These are phyloP conservation scores for Actias luna DNA, from an alignment of 2,888 invertebrate species.

Conservation along the genomic window DNA sequence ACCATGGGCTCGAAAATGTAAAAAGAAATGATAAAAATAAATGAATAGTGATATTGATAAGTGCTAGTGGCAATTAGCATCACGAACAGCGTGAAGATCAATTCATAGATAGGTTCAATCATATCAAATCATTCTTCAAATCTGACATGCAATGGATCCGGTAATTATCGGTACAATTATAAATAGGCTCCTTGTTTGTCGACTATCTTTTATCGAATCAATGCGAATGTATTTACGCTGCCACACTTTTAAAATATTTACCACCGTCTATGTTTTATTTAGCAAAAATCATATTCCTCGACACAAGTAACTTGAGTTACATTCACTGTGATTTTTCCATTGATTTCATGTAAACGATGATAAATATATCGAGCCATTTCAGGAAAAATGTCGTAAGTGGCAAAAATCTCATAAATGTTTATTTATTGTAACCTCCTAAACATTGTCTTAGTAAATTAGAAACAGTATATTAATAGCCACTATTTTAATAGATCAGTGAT, in stretches of 20 bases:
- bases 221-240: slow-evolving; percentile 13
- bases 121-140: slow-evolving; percentile 48
- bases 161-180: slow-evolving; percentile 37
- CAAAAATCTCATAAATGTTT: too few relatives aligned
- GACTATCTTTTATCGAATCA: slow-evolving; percentile 13
- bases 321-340: neutral
- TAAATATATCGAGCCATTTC: too few relatives aligned
- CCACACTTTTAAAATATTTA: slow-evolving; percentile 5
- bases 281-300: neutral
- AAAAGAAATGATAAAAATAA: slow-evolving; percentile 45
- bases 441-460: too few relatives aligned
- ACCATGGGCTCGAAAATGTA: slow-evolving; percentile 23
- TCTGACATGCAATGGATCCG: slow-evolving; percentile 37
- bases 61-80: slow-evolving; percentile 66
- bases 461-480: too few relatives aligned
- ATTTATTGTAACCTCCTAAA: too few relatives aligned
- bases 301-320: neutral
- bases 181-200: slow-evolving; percentile 26
- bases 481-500: too few relatives aligned
- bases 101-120: slow-evolving; percentile 60
- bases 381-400: too few relatives aligned
- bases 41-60: slow-evolving; percentile 50
- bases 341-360: too few relatives aligned
- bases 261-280: neutral
- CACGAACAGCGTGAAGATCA: slow-evolving; percentile 60